Evolutionary conservation across 2,113 vertebrate species (phyloP).

Genomic region (Antechinus flavipes): DNA sequence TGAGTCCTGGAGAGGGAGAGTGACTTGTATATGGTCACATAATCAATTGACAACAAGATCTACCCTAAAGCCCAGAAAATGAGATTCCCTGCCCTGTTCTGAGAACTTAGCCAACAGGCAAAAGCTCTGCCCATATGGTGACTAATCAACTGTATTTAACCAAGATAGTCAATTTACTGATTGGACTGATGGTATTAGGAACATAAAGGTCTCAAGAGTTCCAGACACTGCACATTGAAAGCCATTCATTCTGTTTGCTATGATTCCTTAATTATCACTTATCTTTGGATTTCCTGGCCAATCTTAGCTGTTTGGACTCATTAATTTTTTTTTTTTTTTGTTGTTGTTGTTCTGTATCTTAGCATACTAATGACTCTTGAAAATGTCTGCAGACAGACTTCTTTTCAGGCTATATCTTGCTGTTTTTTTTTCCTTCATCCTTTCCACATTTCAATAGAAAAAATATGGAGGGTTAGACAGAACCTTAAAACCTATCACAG

Average conservation of each 20-base stretch:
- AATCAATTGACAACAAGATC: background rate
- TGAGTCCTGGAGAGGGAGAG: background rate
- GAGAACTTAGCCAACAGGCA: background rate
- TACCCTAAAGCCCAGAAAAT: background rate
- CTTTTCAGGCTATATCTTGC: background rate
- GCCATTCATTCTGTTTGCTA: background rate
- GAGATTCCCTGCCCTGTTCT: background rate
- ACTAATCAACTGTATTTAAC: background rate
- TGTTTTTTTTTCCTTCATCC: slow-evolving; percentile 29
- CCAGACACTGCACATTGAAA: background rate
- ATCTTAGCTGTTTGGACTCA: background rate
- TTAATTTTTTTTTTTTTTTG: background rate
- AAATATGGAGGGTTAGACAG: background rate
- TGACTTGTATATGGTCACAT: background rate
- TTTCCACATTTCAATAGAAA: slow-evolving; percentile 17
- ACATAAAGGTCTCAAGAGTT: accelerated
- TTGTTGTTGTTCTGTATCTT: background rate
- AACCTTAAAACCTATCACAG: background rate
- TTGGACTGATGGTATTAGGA: background rate
- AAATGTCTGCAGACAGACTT: slow-evolving; percentile 18
- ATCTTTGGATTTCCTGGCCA: background rate
- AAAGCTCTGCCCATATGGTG: background rate
- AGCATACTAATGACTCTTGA: slow-evolving; percentile 39
- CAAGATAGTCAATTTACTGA: background rate
- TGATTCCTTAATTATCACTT: background rate